Evolutionary conservation across 2,888 invertebrate species (phyloP), one percentile per base, ranked within the genome.

Genomic region (Dicyrtomina minuta): DNA sequence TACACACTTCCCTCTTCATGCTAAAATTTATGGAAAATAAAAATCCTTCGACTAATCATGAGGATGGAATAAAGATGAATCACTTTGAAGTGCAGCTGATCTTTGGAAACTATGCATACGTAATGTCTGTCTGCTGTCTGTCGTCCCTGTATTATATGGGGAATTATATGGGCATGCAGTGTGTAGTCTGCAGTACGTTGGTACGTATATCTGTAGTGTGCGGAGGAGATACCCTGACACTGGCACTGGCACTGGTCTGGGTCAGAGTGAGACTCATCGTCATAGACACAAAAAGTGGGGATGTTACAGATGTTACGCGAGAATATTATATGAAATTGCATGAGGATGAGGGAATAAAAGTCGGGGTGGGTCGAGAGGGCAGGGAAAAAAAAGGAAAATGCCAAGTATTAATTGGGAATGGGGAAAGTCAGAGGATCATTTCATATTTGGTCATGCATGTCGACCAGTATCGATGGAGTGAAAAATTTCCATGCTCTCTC

Each of bases 401-500:
- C 59, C 69, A 70, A 65, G 49, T 65, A 65, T 70, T 70, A 65
- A 70, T 70, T 64, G 65, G 65, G 58, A 65, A 70, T 70, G 69
- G 69, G 69, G 39, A 65, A 70, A 70, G 69, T 70, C 64, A 53
- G n/a, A 64, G 71, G 68, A 68, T 71, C 68, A 71, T 68, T 71
- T 68, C 71, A 67, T 51, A 68, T 64, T 56, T 66, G 61, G 27
- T 69, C 66, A 66, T 64, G 39, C 64, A 64, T 64, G 39, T 51
- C 64, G 53, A 64, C 33, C 26, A 43, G 60, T 70, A 58, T 70
- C 58, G 67, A 70, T 70, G 58, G 69, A 70, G 66, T 69, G 72
- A 69, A 70, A 70, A 59, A 62, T 64, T 49, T 20, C 56, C 55
- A 22, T 39, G 61, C 26, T 60, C 44, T 46, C 15, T 4, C 41